Evolutionary conservation across 2,113 vertebrate genomes (phyloP).

Genomic region (Patagioenas fasciata): DNA sequence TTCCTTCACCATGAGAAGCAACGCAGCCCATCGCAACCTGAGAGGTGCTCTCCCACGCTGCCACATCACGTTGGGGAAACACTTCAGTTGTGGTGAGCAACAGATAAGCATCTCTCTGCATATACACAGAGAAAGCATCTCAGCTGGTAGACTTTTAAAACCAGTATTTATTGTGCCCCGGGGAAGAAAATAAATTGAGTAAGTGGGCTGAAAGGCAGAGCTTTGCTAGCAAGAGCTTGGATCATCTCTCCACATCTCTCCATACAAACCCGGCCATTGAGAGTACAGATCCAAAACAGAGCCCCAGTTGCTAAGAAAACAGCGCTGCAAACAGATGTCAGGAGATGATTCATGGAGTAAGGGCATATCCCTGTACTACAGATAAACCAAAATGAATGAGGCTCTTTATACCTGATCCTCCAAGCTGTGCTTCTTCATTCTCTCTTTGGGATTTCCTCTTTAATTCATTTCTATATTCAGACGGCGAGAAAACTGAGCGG

Average conservation of each 20-base stretch:
- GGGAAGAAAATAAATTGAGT: constrained; percentile 11
- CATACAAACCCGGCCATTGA: constrained; percentile 16
- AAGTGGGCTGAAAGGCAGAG: constrained; percentile 13
- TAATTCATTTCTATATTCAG: neutral
- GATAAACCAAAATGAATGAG: constrained; percentile 56
- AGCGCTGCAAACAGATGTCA: constrained; percentile 45
- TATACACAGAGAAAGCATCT: neutral
- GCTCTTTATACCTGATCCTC: constrained; percentile 51
- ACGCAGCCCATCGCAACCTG: neutral
- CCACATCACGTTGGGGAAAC: neutral
- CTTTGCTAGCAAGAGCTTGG: neutral
- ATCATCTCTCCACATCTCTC: neutral
- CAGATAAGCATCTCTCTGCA: constrained; percentile 20
- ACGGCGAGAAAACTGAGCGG: neutral
- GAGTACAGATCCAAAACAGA: constrained; percentile 58
- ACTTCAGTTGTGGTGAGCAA: constrained; percentile 15
- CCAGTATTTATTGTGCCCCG: neutral
- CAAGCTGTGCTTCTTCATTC: constrained; percentile 18
- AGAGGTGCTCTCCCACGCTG: neutral
- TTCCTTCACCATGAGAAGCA: neutral
- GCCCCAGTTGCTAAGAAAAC: constrained; percentile 72
- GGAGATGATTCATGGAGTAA: constrained; percentile 62
- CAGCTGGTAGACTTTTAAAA: constrained; percentile 23
- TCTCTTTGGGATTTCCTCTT: neutral
- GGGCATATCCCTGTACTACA: constrained; percentile 40